Evolutionary conservation across 2,797 vertebrate species (phyloP).

Genomic region (Pantherophis alleghaniensis): DNA sequence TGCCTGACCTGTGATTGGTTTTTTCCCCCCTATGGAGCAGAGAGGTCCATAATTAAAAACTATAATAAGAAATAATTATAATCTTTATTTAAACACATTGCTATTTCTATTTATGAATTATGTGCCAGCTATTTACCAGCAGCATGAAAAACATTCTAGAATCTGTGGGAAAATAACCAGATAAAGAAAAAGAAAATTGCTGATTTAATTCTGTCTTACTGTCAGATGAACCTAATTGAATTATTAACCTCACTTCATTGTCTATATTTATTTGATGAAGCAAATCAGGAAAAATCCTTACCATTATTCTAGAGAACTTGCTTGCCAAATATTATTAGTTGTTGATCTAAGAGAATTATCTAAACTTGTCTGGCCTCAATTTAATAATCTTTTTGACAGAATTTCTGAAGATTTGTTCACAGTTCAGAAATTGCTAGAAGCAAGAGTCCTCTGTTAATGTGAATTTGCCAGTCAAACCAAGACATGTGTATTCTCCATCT

Average conservation of each 20-base stretch:
- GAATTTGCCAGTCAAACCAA: neutral
- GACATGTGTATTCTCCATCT: neutral
- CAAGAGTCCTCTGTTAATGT: neutral
- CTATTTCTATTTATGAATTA: neutral
- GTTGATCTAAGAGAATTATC: neutral
- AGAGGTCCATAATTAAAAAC: neutral
- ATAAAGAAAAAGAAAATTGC: neutral
- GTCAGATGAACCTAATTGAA: neutral
- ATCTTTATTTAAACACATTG: neutral
- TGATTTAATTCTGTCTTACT: neutral
- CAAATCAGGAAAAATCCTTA: neutral
- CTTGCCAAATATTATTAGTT: neutral
- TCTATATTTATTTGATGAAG: neutral
- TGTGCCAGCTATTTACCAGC: neutral
- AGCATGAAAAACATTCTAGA: neutral
- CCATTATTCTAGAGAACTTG: neutral
- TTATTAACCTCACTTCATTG: neutral
- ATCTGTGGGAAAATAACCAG: neutral
- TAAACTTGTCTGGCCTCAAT: neutral
- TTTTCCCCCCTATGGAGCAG: neutral
- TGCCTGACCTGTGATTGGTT: neutral
- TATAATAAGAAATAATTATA: neutral
- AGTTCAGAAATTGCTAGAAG: neutral
- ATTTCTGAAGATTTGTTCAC: neutral
- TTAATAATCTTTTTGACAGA: neutral